Evolutionary conservation across 2,888 invertebrate species (phyloP).

Genomic region (Ischnura elegans): DNA sequence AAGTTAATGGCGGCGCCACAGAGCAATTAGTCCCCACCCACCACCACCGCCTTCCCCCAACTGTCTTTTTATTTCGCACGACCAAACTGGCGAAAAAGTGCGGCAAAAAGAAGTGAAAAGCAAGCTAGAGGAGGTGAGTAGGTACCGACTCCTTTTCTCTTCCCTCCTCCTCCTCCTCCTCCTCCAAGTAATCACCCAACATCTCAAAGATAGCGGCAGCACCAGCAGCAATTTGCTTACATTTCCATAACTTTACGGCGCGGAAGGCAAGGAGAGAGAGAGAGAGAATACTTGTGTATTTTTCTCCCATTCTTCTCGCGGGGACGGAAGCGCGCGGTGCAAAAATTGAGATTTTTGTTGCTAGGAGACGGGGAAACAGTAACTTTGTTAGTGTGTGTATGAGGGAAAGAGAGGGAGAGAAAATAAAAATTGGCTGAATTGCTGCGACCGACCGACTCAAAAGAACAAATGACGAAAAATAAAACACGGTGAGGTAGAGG

Average conservation of each 20-base stretch:
- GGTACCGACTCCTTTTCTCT: conserved; percentile 9
- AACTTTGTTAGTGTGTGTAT: too few relatives aligned
- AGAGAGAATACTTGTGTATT: background rate
- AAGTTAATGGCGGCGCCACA: conserved; percentile 26
- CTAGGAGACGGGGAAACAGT: background rate
- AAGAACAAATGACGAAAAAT: conserved; percentile 34
- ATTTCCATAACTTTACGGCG: conserved; percentile 37
- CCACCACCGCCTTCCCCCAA: too few relatives aligned
- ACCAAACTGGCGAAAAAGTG: conserved; percentile 11
- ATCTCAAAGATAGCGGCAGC: conserved; percentile 10
- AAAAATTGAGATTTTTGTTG: background rate
- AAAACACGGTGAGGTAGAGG: background rate
- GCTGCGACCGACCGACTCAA: conserved; percentile 12
- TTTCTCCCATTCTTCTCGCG: background rate
- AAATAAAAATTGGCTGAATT: background rate
- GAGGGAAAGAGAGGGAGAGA: background rate
- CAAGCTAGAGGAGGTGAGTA: background rate
- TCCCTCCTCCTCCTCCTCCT: too few relatives aligned
- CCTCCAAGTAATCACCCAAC: conserved; percentile 26
- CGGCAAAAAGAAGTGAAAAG: background rate
- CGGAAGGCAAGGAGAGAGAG: background rate
- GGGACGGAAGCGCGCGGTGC: background rate
- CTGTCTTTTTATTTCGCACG: background rate
- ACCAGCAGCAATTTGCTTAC: conserved; percentile 34
- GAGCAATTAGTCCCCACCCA: conserved; percentile 14